Conservation (phyloP, 2,113 vertebrate genomes). For the Bothrops jararaca region DNA sequence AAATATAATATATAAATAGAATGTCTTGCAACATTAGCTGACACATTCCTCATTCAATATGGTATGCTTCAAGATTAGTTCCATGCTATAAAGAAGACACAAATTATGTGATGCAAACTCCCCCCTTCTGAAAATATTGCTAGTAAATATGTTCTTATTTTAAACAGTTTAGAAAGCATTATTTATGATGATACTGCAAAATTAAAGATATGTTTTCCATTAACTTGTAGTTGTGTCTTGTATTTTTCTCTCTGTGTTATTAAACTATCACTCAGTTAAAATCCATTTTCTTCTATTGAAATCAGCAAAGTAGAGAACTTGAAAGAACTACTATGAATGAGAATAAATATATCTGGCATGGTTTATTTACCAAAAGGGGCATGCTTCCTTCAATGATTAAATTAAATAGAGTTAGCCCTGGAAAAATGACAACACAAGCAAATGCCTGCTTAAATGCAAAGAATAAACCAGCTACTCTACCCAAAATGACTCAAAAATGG, state of each 20-base stretch:
- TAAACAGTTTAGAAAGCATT: background rate
- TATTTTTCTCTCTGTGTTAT: background rate
- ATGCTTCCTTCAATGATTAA: background rate
- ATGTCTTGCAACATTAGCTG: background rate
- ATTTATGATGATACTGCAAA: background rate
- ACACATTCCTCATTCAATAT: background rate
- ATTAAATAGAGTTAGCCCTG: background rate
- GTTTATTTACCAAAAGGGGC: background rate
- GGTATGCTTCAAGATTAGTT: background rate
- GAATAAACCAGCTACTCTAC: background rate
- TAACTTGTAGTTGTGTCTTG: background rate
- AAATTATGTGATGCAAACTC: background rate
- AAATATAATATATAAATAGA: background rate
- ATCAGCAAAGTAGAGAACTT: background rate
- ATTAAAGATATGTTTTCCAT: background rate
- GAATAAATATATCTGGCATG: background rate
- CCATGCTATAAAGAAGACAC: background rate
- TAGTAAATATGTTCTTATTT: background rate
- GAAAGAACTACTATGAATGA: background rate
- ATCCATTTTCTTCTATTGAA: background rate
- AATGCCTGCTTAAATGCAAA: background rate
- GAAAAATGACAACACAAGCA: background rate
- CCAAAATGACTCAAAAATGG: background rate
- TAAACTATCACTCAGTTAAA: background rate
- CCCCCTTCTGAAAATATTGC: background rate